Conservation (phyloP, 2,113 vertebrate genomes). For the Spea bombifrons region DNA sequence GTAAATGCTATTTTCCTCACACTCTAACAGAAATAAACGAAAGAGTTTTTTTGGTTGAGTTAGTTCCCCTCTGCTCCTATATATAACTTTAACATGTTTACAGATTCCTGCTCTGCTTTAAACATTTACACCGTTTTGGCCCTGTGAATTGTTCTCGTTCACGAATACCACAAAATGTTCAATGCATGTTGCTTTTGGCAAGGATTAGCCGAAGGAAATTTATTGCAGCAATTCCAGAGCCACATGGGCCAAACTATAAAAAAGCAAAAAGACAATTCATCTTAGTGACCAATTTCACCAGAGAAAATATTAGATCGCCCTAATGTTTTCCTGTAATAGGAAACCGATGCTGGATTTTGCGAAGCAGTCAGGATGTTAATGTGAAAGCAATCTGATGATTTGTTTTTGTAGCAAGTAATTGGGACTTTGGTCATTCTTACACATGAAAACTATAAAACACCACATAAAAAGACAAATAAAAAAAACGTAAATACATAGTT, state of each 20-base stretch:
- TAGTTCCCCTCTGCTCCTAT: background rate
- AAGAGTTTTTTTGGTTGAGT: background rate
- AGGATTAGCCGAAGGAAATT: background rate
- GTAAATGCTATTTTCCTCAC: background rate
- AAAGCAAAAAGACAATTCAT: slow-evolving; percentile 2
- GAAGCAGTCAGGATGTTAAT: slow-evolving; percentile 3
- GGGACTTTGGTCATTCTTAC: background rate
- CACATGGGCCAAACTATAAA: slow-evolving; percentile 30
- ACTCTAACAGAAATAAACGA: background rate
- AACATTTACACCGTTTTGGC: slow-evolving; percentile 21
- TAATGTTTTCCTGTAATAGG: slow-evolving; percentile 38
- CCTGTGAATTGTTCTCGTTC: slow-evolving; percentile 4
- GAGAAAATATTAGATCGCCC: slow-evolving; percentile 31
- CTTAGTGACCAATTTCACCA: slow-evolving; percentile 20
- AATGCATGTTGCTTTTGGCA: slow-evolving; percentile 40
- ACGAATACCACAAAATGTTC: slow-evolving; percentile 29
- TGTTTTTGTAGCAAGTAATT: slow-evolving; percentile 8
- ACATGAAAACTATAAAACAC: background rate
- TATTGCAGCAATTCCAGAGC: slow-evolving; percentile 27
- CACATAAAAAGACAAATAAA: background rate
- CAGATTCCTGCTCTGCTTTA: slow-evolving; percentile 17
- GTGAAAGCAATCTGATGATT: slow-evolving; percentile 8
- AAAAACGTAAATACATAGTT: background rate
- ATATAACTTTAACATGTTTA: background rate
- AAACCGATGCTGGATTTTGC: background rate